These are phyloP conservation scores for Sciurus vulgaris DNA, from an alignment of 2,797 vertebrate genomes.

Conservation along the genomic window DNA sequence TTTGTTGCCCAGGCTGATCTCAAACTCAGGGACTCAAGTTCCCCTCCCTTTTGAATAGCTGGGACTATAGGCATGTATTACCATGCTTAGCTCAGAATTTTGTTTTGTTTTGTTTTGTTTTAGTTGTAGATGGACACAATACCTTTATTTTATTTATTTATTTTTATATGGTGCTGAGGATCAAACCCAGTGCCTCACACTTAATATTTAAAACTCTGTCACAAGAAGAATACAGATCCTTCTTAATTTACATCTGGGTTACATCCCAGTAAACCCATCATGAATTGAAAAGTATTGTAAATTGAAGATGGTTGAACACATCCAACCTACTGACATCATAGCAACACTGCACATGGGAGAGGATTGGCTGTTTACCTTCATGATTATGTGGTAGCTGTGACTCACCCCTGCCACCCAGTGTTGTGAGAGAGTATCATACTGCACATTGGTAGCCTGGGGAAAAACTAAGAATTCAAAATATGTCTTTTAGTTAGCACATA, in stretches of 20 bases:
- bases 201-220: conserved; percentile 37
- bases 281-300: neutral
- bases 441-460: neutral
- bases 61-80: neutral
- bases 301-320: neutral
- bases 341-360: too few relatives aligned
- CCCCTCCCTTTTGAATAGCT: neutral
- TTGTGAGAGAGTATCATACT: neutral
- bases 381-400: neutral
- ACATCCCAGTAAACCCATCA: neutral
- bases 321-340: neutral
- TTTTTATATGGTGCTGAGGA: too few relatives aligned
- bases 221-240: neutral
- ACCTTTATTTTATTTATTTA: too few relatives aligned
- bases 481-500: neutral
- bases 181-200: too few relatives aligned
- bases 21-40: neutral
- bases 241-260: neutral
- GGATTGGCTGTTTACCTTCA: neutral
- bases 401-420: neutral
- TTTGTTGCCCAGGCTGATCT: neutral
- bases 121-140: too few relatives aligned
- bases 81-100: neutral
- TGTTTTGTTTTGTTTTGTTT: neutral
- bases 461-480: neutral